Conservation (phyloP, 1,140 invertebrate genomes). For the Zaprionus lachaisei region DNA sequence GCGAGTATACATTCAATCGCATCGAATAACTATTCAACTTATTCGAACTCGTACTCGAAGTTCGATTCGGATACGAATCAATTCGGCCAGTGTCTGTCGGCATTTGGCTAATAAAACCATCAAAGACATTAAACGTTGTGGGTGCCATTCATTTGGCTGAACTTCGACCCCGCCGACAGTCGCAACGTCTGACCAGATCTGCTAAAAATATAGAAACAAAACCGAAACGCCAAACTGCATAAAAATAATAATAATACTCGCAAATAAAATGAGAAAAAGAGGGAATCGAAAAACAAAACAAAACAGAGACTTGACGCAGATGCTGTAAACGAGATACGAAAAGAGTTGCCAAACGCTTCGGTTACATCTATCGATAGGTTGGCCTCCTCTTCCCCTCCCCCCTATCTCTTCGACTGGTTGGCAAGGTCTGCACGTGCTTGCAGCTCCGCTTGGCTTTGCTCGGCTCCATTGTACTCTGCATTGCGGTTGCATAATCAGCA, state of each 20-base stretch:
- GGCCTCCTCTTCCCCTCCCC: neutral
- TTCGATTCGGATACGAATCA: slow-evolving; percentile 27
- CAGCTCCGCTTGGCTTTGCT: slow-evolving; percentile 34
- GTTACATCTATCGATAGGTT: slow-evolving; percentile 41
- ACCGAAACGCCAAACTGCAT: slow-evolving; percentile 50
- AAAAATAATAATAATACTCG: slow-evolving; percentile 74
- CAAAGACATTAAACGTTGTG: slow-evolving; percentile 80
- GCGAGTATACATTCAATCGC: slow-evolving; percentile 17
- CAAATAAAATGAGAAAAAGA: slow-evolving; percentile 58
- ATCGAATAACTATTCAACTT: slow-evolving; percentile 13
- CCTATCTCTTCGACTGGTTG: slow-evolving; percentile 6
- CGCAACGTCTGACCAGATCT: slow-evolving; percentile 48
- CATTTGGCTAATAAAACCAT: slow-evolving; percentile 78
- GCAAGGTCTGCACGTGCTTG: slow-evolving; percentile 77
- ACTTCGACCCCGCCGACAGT: slow-evolving; percentile 64
- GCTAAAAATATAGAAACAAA: slow-evolving; percentile 14
- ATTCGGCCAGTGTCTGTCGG: slow-evolving; percentile 53
- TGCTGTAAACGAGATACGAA: slow-evolving; percentile 72
- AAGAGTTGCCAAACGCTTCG: slow-evolving; percentile 54
- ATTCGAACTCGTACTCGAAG: slow-evolving; percentile 31
- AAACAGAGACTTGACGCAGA: slow-evolving; percentile 48
- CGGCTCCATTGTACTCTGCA: slow-evolving; percentile 56
- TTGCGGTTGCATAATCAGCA: slow-evolving; percentile 58
- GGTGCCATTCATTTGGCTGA: slow-evolving; percentile 80
- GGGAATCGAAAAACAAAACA: slow-evolving; percentile 49